These are phyloP conservation scores for Gallinago undulata DNA, from an alignment of 2,113 vertebrate species.

Conservation along the genomic window DNA sequence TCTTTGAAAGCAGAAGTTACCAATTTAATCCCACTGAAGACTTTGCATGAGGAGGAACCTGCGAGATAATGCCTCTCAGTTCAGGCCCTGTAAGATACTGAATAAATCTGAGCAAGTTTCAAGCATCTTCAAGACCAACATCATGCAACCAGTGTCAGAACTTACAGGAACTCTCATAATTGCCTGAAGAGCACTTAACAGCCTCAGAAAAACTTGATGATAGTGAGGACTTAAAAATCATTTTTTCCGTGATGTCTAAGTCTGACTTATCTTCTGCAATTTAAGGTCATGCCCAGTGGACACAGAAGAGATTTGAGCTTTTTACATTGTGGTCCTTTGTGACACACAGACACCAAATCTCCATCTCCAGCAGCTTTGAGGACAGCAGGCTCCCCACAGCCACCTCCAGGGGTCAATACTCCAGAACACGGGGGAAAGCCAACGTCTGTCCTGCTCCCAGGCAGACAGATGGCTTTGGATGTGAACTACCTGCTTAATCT, in stretches of 20 bases:
- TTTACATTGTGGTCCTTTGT: background rate
- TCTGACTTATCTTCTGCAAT: background rate
- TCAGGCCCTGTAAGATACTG: background rate
- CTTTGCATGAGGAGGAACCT: background rate
- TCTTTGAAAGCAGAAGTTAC: background rate
- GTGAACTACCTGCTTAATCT: background rate
- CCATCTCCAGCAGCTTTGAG: background rate
- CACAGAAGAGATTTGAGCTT: background rate
- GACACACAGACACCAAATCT: background rate
- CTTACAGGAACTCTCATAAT: background rate
- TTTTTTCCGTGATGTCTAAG: background rate
- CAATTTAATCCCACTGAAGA: background rate
- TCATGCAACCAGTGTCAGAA: background rate
- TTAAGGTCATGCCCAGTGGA: background rate
- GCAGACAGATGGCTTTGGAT: background rate
- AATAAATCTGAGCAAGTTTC: background rate
- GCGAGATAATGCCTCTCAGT: background rate
- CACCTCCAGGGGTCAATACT: background rate
- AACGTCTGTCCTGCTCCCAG: background rate
- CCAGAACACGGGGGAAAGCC: no score
- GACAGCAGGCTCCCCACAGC: background rate
- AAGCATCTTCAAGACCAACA: background rate
- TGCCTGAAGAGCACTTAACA: background rate
- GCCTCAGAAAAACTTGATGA: background rate
- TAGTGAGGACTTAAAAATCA: background rate